Evolutionary conservation across 2,113 vertebrate genomes (phyloP), one percentile per base, ranked within the genome.

Genomic region (Eublepharis macularius): DNA sequence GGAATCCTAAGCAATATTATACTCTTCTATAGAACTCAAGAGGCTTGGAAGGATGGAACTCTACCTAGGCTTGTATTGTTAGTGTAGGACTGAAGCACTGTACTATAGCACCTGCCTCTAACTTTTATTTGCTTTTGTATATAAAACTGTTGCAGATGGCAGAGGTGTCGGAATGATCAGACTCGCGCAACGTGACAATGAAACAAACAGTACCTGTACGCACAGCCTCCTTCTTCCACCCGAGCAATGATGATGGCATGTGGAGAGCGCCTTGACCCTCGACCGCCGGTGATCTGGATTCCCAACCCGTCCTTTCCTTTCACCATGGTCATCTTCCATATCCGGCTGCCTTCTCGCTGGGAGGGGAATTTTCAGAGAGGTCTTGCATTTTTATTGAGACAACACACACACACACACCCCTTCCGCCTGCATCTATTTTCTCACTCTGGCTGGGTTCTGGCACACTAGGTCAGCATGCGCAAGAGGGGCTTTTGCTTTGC

Each of bases 261-360:
- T 80, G 98, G 97, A 63, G 97, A 98, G 65, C 97, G 96, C 92
- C 97, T 99, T 34, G 98, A 99, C 89, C 98, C 98, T 73, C 98
- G 97, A 76, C 98, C 98, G 81, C 98, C 98, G 0, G 98, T 99
- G 89, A 99, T 98, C 95, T 99, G 98, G 93, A 99, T 98, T 79
- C 98, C 98, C 91, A 99, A 96, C 70, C 98, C 98, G 0, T 98
- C 98, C 0, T 95, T 95, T 51, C 98, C 98, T 89, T 99, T 99
- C 95, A 98, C 94, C 95, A 99, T 97, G 89, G 98, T 97, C 98
- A 99, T 98, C 97, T 98, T 99, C 98, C 98, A 99, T 94, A 99
- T 98, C 86, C 95, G 97, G 94, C 96, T 97, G 74, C 97, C 96
- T 92, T 99, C 97, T 91, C 95, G 94, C 98, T 99, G 92, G 89